Evolutionary conservation across 2,113 vertebrate species (phyloP), one percentile per base, ranked within the genome.

Genomic region (Rallus limicola): DNA sequence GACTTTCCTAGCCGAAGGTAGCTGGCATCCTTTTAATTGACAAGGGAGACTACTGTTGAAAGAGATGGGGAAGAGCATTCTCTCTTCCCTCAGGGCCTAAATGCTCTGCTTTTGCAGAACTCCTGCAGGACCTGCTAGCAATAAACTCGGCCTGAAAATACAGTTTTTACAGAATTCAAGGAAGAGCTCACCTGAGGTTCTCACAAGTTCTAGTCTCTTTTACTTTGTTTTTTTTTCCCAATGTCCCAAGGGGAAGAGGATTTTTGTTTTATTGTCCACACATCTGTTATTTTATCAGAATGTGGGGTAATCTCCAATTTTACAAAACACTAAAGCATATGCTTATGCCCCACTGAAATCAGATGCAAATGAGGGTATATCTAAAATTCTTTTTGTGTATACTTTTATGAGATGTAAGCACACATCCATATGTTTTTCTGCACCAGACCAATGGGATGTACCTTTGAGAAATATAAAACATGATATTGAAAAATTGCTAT

Each of bases 1-100:
- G 90, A 86, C 53, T 29, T 74, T 83, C 88, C 60, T 88, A 42
- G 68, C 85, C 93, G 90, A 93, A 71, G 83, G 93, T 83, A 95
- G 81, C 88, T 91, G 83, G 48, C 82, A 96, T 90, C 64, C 69
- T 96, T 96, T 95, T 95, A 94, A 96, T 88, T 96, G 92, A 92
- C 65, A 65, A 84, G 88, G 76, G 96, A 96, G 60, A 78, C 65
- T 42, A 81, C 64, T 92, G 76, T 90, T 92, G 86, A 94, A 96
- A 95, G 92, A 88, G 72, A 92, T 44, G 63, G 79, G 55, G 78
- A 95, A 96, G 56, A 95, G 55, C 76, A 68, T 56, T 69, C 82
- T 72, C 72, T 92, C 83, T 90, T 94, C 72, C 90, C 95, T 93
- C 64, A 84, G 88, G 95, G 77, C 56, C 69, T 86, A 90, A 90